Base-by-base conservation (phyloP, 2,888 invertebrate species). In the Branchellion lobata region DNA sequence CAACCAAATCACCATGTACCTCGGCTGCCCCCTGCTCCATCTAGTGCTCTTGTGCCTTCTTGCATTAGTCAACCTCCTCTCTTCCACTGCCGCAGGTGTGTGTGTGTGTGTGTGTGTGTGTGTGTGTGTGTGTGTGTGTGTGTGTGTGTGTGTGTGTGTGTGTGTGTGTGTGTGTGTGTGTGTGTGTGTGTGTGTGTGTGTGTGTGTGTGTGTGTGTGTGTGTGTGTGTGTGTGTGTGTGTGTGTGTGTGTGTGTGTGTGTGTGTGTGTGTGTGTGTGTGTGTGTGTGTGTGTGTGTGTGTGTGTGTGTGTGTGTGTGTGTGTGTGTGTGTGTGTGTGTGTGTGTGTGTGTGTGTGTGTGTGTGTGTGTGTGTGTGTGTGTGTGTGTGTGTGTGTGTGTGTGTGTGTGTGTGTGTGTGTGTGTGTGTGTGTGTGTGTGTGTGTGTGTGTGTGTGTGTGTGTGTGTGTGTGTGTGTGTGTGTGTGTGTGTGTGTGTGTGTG, bases 41-140 rank as follows among this genome's bases (percentile, higher is more conserved):
- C n/a, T 51, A 21, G 21, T 51, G 53, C 14, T 51, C 14, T 14
- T 51, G 53, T 14, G 14, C 29, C 29, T 27, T 21, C 24, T 65
- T 65, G 3, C 21, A n/a, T 40, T 40, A 40, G 14, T 40, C 40
- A 40, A 8, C 40, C 5, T 40, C n/a, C n/a, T n/a, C n/a, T n/a
- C n/a, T n/a, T n/a, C n/a, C 14, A 21, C 53, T 51, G n/a, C n/a
- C 29, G 65, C 8, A 65, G 29, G 65, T 65, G 65, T 29, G 24
- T 65, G n/a, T 71, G n/a, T 33, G 71, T 71, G 31, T 21, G 71
- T 34, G 34, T 71, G 71, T 71, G n/a, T 71, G 71, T 71, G 14
- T 40, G 40, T 40, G 40, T 40, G 40, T 40, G 40, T 40, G 40
- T 40, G 40, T 40, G 40, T 40, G 90, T 90, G 86, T 86, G 88